Base-by-base conservation (phyloP, 2,113 vertebrate species). In the Silurus meridionalis region DNA sequence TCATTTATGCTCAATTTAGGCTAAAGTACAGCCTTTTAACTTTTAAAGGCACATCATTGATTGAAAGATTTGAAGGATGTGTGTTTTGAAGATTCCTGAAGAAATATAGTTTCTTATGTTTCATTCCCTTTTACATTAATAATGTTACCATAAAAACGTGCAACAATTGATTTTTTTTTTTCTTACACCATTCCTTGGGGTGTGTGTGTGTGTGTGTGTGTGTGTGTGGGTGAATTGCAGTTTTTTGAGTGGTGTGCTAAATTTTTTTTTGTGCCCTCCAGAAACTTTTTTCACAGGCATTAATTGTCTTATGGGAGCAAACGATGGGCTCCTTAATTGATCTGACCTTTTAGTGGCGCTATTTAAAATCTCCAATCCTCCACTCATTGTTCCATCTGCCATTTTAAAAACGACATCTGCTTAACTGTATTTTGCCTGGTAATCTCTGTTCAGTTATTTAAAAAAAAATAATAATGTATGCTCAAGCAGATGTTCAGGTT, bases 311-410 rank as follows among this genome's bases (percentile, higher is more conserved):
- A 96, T 94, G 97, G 98, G 97, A 97, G 96, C 96, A 96, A 96
- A 97, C 94, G 96, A 80, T 96, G 94, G 96, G 96, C 96, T 97
- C 95, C 97, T 97, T 99, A 99, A 99, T 99, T 98, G 98, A 97
- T 99, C 97, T 99, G 98, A 99, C 98, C 98, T 99, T 83, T 99
- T 98, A 95, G 95, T 96, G 95, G 96, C 92, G 96, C 96, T 97
- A 97, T 94, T 97, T 97, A 96, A 84, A 84, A 97, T 98, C 97
- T 99, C 97, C 97, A 97, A 97, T 97, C 97, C 96, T 94, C 92
- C 95, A 97, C 98, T 98, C 97, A 98, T 99, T 97, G 97, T 98
- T 99, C 98, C 98, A 99, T 99, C 98, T 99, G 98, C 97, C 97
- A 96, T 97, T 97, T 97, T 97, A 96, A 86, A 37, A 97, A 95